Base-by-base conservation (phyloP, 2,888 invertebrate species). In the Macaria liturata region DNA sequence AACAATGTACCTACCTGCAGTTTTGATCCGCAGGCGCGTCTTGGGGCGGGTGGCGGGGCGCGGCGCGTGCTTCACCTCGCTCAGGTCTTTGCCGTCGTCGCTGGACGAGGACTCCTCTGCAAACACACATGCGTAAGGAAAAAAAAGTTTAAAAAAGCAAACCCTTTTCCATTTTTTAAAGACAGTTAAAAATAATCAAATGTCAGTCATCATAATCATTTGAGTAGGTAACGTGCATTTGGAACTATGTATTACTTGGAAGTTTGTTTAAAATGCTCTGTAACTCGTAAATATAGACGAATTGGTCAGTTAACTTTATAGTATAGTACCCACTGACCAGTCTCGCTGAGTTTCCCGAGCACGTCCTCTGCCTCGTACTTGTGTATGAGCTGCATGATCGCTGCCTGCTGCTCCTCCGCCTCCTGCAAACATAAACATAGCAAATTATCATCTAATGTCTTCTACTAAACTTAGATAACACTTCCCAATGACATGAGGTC, bases 341-440 rank as follows among this genome's bases (percentile, higher is more conserved):
- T 86, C 32, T 90, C 91, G 57, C 89, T 91, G 9, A 92, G 80
- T 57, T 91, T 91, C n/a, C 92, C 92, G 9, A 92, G 72, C 3
- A 92, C 91, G 59, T 92, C 92, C 62, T 92, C 92, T 0, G 93
- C 90, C 67, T 93, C 93, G 45, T 93, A 93, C 64, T 93, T 92
- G 62, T 93, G 90, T 31, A 92, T 91, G 42, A 92, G 85, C 67
- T 93, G 93, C 78, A 93, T 87, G n/a, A 93, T 91, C 1, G 93
- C 89, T 7, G 93, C 91, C 69, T 94, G 94, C 80, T 95, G 94
- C 72, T 95, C 95, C 79, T 95, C 95, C 49, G 95, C 94, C 61
- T 95, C 94, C 86, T 97, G 69, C 0, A 53, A 0, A 53, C 40
- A 43, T 4, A 54, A 9, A 47, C 34, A 8, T 32, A 32, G 32